Conservation (phyloP, 2,113 vertebrate genomes). For the Herpetotheres cachinnans region DNA sequence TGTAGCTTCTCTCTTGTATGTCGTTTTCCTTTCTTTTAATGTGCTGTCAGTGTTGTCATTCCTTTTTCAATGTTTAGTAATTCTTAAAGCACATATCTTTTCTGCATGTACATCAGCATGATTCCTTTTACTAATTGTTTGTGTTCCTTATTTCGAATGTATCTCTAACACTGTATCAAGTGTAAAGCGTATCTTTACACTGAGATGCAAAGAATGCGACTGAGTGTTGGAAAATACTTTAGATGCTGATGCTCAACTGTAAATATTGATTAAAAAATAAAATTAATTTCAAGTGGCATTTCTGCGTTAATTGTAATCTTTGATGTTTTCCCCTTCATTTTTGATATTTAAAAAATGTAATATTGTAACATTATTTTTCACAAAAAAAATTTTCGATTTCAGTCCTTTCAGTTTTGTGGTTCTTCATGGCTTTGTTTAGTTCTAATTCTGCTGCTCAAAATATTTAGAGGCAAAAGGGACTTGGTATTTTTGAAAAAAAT, state of each 20-base stretch:
- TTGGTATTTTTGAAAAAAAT: not conserved
- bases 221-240: conserved; percentile 49
- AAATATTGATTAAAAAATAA: conserved; percentile 49
- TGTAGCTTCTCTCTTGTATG: conserved; percentile 55
- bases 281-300: conserved; percentile 49
- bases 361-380: not conserved
- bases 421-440: not conserved
- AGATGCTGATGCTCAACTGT: conserved; percentile 49
- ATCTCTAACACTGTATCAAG: conserved; percentile 35
- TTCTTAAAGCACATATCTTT: conserved; percentile 1
- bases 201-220: conserved; percentile 9
- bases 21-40: conserved; percentile 37
- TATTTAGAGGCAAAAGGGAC: not conserved
- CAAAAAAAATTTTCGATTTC: not conserved
- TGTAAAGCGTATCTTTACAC: conserved; percentile 60
- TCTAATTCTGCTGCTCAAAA: conserved; percentile 4
- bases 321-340: not conserved
- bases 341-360: not conserved
- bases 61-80: conserved; percentile 41
- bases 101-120: conserved; percentile 45
- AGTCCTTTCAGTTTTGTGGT: not conserved
- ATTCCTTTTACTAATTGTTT: conserved; percentile 15
- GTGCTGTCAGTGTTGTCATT: conserved; percentile 43
- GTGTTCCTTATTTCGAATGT: conserved; percentile 40
- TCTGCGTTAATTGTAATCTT: conserved; percentile 66